phyloP scores from a whole-genome alignment of 2,888 invertebrate species.

The Spilosoma lubricipeda region DNA sequence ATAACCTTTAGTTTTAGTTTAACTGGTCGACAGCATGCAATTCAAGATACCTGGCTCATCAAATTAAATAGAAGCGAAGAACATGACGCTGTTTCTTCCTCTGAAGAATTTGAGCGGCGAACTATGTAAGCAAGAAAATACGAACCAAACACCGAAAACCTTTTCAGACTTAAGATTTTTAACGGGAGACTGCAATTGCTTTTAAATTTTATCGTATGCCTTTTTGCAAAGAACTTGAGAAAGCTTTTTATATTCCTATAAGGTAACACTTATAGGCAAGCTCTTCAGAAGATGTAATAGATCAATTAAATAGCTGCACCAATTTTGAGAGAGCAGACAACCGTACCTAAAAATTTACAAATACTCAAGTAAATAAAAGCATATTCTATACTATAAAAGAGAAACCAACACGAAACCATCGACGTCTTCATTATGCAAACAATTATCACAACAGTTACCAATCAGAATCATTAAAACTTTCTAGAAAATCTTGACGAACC shows the following conservation, averaged over 20 bases:
- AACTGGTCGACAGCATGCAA: neutral
- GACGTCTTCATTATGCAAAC: neutral
- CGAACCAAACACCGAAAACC: neutral
- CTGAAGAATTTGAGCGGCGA: neutral
- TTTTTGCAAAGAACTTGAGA: no score
- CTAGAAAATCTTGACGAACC: neutral
- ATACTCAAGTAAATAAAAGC: neutral
- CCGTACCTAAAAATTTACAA: neutral
- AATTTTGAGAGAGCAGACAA: no score
- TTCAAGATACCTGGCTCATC: neutral
- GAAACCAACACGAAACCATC: no score
- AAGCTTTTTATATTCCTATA: no score
- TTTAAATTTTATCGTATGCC: no score
- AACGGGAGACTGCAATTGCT: neutral
- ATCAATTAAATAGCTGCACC: no score
- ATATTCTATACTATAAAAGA: neutral
- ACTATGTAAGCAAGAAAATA: neutral
- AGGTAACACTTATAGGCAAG: no score
- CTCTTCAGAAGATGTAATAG: no score
- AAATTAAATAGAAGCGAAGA: neutral
- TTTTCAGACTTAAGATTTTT: neutral
- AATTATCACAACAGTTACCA: neutral
- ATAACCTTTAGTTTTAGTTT: neutral
- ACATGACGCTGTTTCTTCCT: neutral
- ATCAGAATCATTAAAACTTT: constrained; percentile 1